These are phyloP conservation scores for Drosophila kuntzei DNA, from an alignment of 2,888 invertebrate species.

Conservation along the genomic window DNA sequence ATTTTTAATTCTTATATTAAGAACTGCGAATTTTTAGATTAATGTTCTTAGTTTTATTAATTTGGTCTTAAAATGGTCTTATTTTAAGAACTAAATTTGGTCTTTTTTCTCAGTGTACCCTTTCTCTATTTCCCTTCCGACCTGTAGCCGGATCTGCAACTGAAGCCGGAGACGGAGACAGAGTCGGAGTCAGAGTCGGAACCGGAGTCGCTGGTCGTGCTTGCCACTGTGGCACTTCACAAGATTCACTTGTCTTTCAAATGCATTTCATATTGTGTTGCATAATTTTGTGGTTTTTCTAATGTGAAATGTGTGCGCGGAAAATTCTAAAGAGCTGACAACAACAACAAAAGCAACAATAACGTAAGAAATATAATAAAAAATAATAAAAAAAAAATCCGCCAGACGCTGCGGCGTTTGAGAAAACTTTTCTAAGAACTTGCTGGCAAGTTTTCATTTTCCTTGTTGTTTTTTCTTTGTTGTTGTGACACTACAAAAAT, in stretches of 20 bases:
- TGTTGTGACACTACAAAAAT: conserved; percentile 39
- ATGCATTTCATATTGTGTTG: conserved; percentile 81
- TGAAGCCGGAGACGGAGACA: conserved; percentile 2
- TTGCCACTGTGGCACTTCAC: conserved; percentile 73
- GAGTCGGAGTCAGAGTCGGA: conserved; percentile 14
- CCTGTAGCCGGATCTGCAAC: neutral
- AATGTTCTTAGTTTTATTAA: too few relatives aligned
- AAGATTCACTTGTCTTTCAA: conserved; percentile 81
- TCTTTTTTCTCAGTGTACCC: too few relatives aligned
- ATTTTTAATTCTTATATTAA: too few relatives aligned
- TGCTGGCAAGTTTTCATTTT: conserved; percentile 44
- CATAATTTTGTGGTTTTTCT: conserved; percentile 78
- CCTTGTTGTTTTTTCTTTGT: conserved; percentile 27
- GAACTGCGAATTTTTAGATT: too few relatives aligned
- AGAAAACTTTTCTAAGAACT: conserved; percentile 68
- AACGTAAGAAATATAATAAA: conserved; percentile 2
- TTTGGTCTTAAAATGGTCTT: too few relatives aligned
- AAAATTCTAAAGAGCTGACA: conserved; percentile 34
- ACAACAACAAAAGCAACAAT: conserved; percentile 8
- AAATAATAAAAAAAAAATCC: conserved; percentile 16
- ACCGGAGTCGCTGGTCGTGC: conserved; percentile 19
- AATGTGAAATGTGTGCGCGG: conserved; percentile 69
- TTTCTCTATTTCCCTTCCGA: neutral
- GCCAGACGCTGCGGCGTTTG: conserved; percentile 39
- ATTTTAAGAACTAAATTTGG: too few relatives aligned